Percentiles rank a stretch among this genome's conserved stretches.
Conservation (phyloP, 2,797 vertebrate genomes). For the Lateolabrax maculatus region DNA sequence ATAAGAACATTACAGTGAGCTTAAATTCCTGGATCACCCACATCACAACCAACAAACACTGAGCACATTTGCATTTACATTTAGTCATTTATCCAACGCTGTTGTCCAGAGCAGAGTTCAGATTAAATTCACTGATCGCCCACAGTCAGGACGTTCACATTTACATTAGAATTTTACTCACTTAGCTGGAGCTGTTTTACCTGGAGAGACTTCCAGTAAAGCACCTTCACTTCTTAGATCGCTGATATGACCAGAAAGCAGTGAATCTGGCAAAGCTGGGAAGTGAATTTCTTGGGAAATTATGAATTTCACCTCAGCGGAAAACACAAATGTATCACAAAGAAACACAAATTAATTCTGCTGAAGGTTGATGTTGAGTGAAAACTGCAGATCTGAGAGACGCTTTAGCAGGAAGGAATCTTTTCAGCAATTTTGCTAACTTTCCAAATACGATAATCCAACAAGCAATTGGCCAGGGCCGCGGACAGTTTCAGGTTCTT, state of each 20-base stretch:
- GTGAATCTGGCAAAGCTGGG: neutral
- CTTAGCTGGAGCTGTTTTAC: slow-evolving; percentile 4
- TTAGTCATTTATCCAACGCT: neutral
- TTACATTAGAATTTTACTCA: slow-evolving; percentile 34
- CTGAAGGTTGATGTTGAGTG: neutral
- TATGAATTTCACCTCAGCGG: neutral
- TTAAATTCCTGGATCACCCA: slow-evolving; percentile 7
- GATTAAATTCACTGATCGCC: slow-evolving; percentile 14
- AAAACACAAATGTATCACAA: neutral
- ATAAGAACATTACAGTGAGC: slow-evolving; percentile 17
- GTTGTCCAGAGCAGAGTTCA: slow-evolving; percentile 28
- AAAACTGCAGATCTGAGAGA: neutral
- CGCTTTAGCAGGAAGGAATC: neutral
- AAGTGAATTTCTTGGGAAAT: neutral
- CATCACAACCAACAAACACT: slow-evolving; percentile 3
- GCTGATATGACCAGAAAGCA: slow-evolving; percentile 13
- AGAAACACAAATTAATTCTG: neutral
- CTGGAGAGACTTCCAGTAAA: slow-evolving; percentile 7
- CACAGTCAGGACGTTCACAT: slow-evolving; percentile 11
- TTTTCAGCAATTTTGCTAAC: no score
- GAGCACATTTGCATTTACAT: slow-evolving; percentile 29
- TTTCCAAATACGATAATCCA: no score
- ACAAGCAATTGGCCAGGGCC: no score
- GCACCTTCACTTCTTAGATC: slow-evolving; percentile 11
- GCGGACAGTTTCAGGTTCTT: no score